Evolutionary conservation across 2,888 invertebrate genomes (phyloP).

Genomic region (Xanthorhoe spadicearia): DNA sequence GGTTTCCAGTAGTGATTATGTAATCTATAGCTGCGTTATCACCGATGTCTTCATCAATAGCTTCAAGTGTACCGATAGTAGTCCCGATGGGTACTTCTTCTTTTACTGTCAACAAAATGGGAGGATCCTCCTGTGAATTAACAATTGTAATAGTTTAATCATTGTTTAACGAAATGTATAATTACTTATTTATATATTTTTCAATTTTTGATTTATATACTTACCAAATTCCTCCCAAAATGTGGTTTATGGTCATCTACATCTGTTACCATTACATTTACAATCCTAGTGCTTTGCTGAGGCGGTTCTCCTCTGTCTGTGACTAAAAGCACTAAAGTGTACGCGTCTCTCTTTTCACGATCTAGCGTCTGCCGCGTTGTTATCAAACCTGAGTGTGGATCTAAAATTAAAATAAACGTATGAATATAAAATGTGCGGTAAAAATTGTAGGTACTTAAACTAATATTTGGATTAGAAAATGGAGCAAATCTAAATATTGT

Average conservation of each 20-base stretch:
- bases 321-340: constrained; percentile 91
- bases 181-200: background rate
- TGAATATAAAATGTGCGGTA: too few relatives aligned
- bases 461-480: too few relatives aligned
- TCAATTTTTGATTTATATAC: constrained; percentile 7
- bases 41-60: constrained; percentile 89
- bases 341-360: constrained; percentile 89
- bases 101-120: constrained; percentile 85
- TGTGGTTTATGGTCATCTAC: constrained; percentile 92
- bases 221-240: constrained; percentile 88
- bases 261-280: constrained; percentile 88
- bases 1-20: constrained; percentile 90
- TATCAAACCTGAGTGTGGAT: constrained; percentile 89
- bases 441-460: too few relatives aligned
- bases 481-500: too few relatives aligned
- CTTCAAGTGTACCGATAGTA: constrained; percentile 87
- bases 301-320: constrained; percentile 91
- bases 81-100: constrained; percentile 89
- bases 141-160: background rate
- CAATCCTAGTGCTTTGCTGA: constrained; percentile 89
- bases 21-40: constrained; percentile 91
- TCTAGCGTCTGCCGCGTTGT: constrained; percentile 89
- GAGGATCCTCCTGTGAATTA: constrained; percentile 84
- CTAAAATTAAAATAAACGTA: constrained; percentile 62
- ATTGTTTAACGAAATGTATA: background rate